Evolutionary conservation across 2,888 invertebrate species (phyloP).

Genomic region (Temnothorax rugatulus): DNA sequence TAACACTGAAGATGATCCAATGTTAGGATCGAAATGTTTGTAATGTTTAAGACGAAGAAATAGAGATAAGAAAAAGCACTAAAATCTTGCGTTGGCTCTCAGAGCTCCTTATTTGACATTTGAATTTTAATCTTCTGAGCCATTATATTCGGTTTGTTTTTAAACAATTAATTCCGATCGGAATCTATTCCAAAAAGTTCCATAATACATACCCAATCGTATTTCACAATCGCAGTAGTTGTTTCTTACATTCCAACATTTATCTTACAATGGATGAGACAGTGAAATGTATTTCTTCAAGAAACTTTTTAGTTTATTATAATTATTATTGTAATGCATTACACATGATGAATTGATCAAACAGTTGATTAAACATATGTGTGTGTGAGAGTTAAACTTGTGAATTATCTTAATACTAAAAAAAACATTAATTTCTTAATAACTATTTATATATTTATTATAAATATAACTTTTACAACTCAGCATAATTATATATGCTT

Average conservation of each 20-base stretch:
- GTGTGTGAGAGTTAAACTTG: too few species aligned
- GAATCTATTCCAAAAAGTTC: too few species aligned
- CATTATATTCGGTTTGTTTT: too few species aligned
- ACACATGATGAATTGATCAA: neutral
- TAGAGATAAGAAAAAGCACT: too few species aligned
- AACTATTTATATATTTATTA: neutral
- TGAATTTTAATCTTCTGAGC: too few species aligned
- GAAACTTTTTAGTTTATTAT: neutral
- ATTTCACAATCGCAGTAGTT: slow-evolving; percentile 6
- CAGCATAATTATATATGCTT: too few species aligned
- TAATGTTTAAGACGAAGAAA: too few species aligned
- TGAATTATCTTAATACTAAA: neutral
- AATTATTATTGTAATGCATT: neutral
- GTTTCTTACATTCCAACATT: slow-evolving; percentile 21
- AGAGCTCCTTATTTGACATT: too few species aligned
- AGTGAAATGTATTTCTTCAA: neutral
- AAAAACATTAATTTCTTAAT: neutral
- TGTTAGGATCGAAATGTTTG: too few species aligned
- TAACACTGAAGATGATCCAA: too few species aligned
- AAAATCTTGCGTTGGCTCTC: too few species aligned
- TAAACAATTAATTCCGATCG: too few species aligned
- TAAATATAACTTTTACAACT: slow-evolving; percentile 10
- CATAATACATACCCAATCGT: neutral
- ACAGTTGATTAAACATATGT: neutral
- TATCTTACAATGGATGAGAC: neutral